A percentile compares a stretch with the other conserved stretches of the same genome.
These are phyloP conservation scores for Oscheius myriophilus DNA, from an alignment of 2,888 invertebrate genomes.

Conservation along the genomic window DNA sequence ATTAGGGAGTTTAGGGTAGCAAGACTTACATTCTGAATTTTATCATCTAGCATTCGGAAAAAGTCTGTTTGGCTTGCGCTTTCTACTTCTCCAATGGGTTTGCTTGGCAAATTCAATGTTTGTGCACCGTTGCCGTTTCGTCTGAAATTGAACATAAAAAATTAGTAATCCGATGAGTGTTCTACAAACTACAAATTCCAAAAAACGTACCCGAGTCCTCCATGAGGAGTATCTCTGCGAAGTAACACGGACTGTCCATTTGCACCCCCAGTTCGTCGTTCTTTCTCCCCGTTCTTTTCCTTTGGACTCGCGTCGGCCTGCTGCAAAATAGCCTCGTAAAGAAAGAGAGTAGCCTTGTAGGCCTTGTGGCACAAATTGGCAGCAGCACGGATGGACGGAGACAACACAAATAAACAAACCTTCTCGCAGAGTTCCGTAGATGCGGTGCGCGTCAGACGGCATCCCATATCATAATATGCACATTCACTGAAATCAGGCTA, in stretches of 20 bases:
- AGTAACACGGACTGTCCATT: slow-evolving; percentile 11
- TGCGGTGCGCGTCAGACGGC: slow-evolving; percentile 50
- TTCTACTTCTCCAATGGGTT: slow-evolving; percentile 53
- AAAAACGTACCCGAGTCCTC: neutral
- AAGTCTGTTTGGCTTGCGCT: slow-evolving; percentile 65
- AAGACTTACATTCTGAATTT: slow-evolving; percentile 57
- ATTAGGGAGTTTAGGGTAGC: neutral
- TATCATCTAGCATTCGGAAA: slow-evolving; percentile 67
- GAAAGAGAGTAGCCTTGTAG: too few species aligned
- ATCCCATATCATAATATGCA: slow-evolving; percentile 45
- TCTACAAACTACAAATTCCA: too few species aligned
- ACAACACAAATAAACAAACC: slow-evolving; percentile 3
- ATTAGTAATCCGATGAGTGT: too few species aligned
- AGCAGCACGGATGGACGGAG: too few species aligned
- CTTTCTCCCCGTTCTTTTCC: slow-evolving; percentile 17
- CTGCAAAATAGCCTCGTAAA: neutral
- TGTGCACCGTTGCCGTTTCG: slow-evolving; percentile 18
- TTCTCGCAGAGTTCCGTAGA: slow-evolving; percentile 39
- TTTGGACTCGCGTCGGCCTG: slow-evolving; percentile 8
- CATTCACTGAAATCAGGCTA: slow-evolving; percentile 15
- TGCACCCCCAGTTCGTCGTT: neutral
- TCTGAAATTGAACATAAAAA: slow-evolving; percentile 7
- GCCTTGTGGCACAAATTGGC: too few species aligned
- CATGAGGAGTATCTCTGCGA: slow-evolving; percentile 13
- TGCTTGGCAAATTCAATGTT: slow-evolving; percentile 17